Evolutionary conservation across 2,113 vertebrate species (phyloP), one percentile per base, ranked within the genome.

Genomic region (Gobio gobio): DNA sequence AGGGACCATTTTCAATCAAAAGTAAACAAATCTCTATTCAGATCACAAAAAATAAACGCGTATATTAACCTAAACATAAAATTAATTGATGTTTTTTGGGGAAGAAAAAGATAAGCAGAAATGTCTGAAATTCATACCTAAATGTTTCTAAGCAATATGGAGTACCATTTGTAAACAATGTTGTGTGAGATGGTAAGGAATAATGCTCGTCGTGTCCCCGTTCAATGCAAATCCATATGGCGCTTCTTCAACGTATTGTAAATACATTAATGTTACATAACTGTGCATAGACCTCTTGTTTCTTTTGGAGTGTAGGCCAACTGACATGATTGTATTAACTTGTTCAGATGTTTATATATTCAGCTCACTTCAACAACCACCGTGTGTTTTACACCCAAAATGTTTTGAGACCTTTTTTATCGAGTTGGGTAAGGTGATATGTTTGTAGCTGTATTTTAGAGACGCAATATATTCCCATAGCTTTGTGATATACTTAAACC

Each of bases 121-220:
- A 94, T 90, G 22, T 95, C 94, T 94, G 90, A 85, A 92, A 93
- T 94, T 93, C 87, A 86, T 94, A 94, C 93, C 93, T 95, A 70
- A 94, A 94, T 95, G 95, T 96, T 96, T 93, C 94, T 92, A 94
- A 97, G 96, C 96, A 97, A 97, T 95, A 96, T 95, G 95, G 94
- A 95, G 92, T 93, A 95, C 88, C 91, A 91, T 94, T 92, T 94
- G 93, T 96, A 94, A 93, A 93, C 90, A 91, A 93, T 89, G 93
- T 95, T 94, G 92, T 91, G 92, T 92, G 91, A 93, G 89, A 95
- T 91, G 92, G 92, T 91, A 95, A 94, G 92, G 93, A 95, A 92
- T 93, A 90, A 92, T 93, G 91, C 92, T 95, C 93, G 91, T 91
- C 91, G 93, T 96, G 92, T 95, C 92, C 93, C 92, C 95, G 92